A percentile compares a stretch with the other conserved stretches of the same genome.
phyloP scores from a whole-genome alignment of 2,888 invertebrate species.

The Caenorhabditis auriculariae region DNA sequence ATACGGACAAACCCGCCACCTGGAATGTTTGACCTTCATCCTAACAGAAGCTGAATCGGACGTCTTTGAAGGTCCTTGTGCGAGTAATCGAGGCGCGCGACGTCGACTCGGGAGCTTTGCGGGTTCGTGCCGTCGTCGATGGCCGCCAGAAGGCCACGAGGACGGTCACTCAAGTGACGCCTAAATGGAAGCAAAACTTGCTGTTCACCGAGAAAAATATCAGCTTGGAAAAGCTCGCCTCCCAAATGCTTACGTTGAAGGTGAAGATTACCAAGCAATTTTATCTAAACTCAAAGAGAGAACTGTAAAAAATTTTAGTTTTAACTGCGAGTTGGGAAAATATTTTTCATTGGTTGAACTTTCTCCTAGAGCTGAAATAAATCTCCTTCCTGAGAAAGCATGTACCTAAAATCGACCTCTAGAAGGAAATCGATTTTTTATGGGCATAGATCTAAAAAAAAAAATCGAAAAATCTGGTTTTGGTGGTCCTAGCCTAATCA shows the following conservation, averaged over 20 bases:
- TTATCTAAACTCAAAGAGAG: too few relatives aligned
- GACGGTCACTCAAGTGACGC: slow-evolving; percentile 32
- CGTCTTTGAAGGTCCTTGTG: slow-evolving; percentile 22
- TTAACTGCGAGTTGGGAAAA: too few relatives aligned
- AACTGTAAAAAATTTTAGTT: too few relatives aligned
- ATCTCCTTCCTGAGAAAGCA: too few relatives aligned
- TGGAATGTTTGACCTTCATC: slow-evolving; percentile 29
- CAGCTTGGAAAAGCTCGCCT: slow-evolving; percentile 32
- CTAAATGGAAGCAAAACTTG: slow-evolving; percentile 38
- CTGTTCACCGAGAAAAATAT: slow-evolving; percentile 14
- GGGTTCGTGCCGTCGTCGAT: slow-evolving; percentile 31
- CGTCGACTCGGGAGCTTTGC: slow-evolving; percentile 22
- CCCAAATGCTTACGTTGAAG: slow-evolving; percentile 30
- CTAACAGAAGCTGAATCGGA: not conserved
- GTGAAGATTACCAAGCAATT: slow-evolving; percentile 6
- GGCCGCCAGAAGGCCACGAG: slow-evolving; percentile 36
- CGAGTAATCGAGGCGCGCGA: slow-evolving; percentile 43
- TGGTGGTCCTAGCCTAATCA: not conserved
- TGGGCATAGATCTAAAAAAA: too few relatives aligned
- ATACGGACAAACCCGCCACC: slow-evolving; percentile 32
- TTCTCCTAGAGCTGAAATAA: too few relatives aligned
- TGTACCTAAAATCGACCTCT: not conserved
- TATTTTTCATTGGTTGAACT: too few relatives aligned
- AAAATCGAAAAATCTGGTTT: too few relatives aligned
- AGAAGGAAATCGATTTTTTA: not conserved